A percentile compares a stretch with the other conserved stretches of the same genome.
Conservation (phyloP, 2,888 invertebrate genomes). For the Terebella lapidaria region DNA sequence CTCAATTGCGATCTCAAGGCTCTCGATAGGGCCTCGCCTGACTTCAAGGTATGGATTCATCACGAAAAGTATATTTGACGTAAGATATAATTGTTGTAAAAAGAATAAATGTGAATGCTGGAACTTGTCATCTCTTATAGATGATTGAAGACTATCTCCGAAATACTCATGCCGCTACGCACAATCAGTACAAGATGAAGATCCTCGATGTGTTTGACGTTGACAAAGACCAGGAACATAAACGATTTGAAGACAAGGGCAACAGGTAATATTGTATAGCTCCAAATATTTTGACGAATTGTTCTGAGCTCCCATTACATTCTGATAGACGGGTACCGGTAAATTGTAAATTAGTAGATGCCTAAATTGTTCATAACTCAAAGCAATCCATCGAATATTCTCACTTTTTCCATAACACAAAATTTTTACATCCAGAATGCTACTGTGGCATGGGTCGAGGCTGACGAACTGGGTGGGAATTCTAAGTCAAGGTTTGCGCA, state of each 20-base stretch:
- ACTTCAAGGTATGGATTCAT: constrained; percentile 54
- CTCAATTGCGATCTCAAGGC: constrained; percentile 52
- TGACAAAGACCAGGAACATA: constrained; percentile 46
- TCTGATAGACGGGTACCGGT: too few species aligned
- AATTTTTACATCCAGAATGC: too few species aligned
- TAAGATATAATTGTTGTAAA: background rate
- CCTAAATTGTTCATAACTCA: too few species aligned
- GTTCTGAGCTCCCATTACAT: too few species aligned
- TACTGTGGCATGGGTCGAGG: constrained; percentile 57
- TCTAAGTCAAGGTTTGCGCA: constrained; percentile 55
- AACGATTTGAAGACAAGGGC: constrained; percentile 48
- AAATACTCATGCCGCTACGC: constrained; percentile 56
- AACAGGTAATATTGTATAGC: constrained; percentile 44
- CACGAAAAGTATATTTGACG: too few species aligned
- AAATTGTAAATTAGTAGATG: too few species aligned
- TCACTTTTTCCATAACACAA: too few species aligned
- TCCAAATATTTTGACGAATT: background rate
- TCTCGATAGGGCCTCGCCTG: constrained; percentile 36
- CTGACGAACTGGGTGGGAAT: constrained; percentile 57
- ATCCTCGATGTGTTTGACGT: constrained; percentile 52
- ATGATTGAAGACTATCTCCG: constrained; percentile 52
- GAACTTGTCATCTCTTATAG: constrained; percentile 33
- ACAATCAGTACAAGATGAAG: constrained; percentile 54
- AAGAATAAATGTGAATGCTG: background rate
- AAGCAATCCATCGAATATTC: too few species aligned